Evolutionary conservation across 1,140 invertebrate genomes (phyloP).

Genomic region (Halictus rubicundus): DNA sequence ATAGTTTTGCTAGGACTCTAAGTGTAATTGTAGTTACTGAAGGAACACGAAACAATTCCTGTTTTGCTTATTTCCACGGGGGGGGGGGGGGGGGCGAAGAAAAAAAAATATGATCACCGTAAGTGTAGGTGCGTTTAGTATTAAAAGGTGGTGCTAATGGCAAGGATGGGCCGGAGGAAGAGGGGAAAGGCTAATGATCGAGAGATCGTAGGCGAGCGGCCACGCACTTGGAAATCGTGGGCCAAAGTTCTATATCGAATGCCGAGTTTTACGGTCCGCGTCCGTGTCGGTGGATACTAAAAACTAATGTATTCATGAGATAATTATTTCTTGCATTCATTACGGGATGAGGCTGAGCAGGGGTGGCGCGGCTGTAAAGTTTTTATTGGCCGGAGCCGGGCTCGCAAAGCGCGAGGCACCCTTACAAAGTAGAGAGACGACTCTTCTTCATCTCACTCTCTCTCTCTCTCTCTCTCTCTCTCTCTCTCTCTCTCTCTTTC

Average conservation of each 20-base stretch:
- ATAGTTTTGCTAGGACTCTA: too few species aligned
- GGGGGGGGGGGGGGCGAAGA: too few species aligned
- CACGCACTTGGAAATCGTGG: constrained; percentile 62
- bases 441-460: not conserved
- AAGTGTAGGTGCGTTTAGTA: too few species aligned
- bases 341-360: constrained; percentile 53
- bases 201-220: constrained; percentile 50
- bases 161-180: not conserved
- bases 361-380: not conserved
- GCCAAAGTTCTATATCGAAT: constrained; percentile 64
- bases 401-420: constrained; percentile 63
- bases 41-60: too few species aligned
- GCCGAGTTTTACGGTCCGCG: constrained; percentile 67
- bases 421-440: constrained; percentile 71
- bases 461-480: not conserved
- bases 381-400: constrained; percentile 9
- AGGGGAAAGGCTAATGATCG: constrained; percentile 32
- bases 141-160: constrained; percentile 39
- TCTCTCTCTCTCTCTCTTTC: too few species aligned
- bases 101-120: too few species aligned
- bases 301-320: constrained; percentile 79
- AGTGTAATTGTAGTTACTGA: too few species aligned
- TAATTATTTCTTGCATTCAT: constrained; percentile 80
- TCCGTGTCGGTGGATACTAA: constrained; percentile 72
- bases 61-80: too few species aligned